Percentiles rank a stretch among this genome's conserved stretches.
Conservation (phyloP, 2,113 vertebrate species). For the Oceanites oceanicus region DNA sequence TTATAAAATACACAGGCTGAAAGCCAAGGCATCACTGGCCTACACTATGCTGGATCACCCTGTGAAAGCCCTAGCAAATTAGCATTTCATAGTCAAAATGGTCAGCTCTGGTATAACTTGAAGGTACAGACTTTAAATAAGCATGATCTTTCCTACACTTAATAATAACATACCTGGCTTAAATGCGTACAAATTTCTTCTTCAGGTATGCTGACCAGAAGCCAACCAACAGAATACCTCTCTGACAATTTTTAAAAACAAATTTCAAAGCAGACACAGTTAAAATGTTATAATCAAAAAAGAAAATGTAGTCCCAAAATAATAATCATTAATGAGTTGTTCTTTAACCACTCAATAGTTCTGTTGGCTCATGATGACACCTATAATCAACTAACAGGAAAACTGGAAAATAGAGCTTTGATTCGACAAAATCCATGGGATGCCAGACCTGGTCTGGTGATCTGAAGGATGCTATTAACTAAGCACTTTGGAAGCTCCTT, state of each 20-base stretch:
- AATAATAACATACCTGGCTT: neutral
- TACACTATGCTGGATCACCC: neutral
- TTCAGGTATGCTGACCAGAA: neutral
- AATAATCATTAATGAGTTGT: neutral
- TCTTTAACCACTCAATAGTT: neutral
- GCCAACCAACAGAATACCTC: neutral
- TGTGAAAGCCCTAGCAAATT: neutral
- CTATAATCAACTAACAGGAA: neutral
- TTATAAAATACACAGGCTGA: slow-evolving; percentile 39
- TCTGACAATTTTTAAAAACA: neutral
- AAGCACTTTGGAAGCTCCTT: neutral
- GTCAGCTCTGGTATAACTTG: neutral
- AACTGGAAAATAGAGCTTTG: neutral
- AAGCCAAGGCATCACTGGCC: slow-evolving; percentile 23
- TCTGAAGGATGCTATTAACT: neutral
- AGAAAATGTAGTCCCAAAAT: neutral
- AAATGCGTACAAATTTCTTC: neutral
- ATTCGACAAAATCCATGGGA: neutral
- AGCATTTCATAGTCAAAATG: slow-evolving; percentile 22
- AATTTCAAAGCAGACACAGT: neutral
- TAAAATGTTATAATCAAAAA: neutral
- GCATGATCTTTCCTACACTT: neutral
- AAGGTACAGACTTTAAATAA: neutral
- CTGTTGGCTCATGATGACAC: neutral
- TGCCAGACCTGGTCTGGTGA: neutral